phyloP scores from a whole-genome alignment of 2,797 vertebrate species.

The Gambelia wislizenii region DNA sequence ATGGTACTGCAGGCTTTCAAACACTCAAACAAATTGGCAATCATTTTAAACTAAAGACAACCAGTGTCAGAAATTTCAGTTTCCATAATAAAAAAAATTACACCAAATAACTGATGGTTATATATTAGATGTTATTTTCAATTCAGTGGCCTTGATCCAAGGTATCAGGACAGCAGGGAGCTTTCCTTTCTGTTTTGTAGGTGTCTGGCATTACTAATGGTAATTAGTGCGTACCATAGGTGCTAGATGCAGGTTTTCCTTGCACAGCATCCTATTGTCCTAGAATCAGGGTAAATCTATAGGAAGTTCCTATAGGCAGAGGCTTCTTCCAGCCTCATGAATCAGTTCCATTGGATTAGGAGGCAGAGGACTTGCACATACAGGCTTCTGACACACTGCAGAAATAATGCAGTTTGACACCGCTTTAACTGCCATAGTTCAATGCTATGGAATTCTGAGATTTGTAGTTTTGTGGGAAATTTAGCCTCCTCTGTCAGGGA shows the following conservation, averaged over 20 bases:
- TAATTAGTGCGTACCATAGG: not conserved
- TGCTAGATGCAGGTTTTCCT: not conserved
- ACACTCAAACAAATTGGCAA: conserved; percentile 85
- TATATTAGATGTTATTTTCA: conserved; percentile 25
- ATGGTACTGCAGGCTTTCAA: conserved; percentile 86
- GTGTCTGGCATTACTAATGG: too few species aligned
- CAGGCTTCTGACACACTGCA: too few species aligned
- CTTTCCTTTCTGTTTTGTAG: not conserved
- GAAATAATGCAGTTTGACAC: too few species aligned
- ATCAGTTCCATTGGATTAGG: not conserved
- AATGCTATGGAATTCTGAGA: too few species aligned
- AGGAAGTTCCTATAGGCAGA: not conserved
- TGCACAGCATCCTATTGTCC: not conserved
- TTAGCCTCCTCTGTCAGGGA: too few species aligned
- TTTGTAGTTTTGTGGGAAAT: too few species aligned
- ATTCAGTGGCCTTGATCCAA: not conserved
- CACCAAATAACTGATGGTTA: conserved; percentile 52
- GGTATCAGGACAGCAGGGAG: not conserved
- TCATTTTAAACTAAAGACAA: conserved; percentile 85
- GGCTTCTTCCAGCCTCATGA: not conserved
- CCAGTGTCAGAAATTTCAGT: conserved; percentile 58
- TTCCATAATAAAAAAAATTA: conserved; percentile 64
- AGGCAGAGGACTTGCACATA: not conserved
- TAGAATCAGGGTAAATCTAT: not conserved
- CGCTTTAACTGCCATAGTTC: too few species aligned